These are phyloP conservation scores for Centruroides sculpturatus DNA, from an alignment of 1,140 invertebrate species.

Conservation along the genomic window DNA sequence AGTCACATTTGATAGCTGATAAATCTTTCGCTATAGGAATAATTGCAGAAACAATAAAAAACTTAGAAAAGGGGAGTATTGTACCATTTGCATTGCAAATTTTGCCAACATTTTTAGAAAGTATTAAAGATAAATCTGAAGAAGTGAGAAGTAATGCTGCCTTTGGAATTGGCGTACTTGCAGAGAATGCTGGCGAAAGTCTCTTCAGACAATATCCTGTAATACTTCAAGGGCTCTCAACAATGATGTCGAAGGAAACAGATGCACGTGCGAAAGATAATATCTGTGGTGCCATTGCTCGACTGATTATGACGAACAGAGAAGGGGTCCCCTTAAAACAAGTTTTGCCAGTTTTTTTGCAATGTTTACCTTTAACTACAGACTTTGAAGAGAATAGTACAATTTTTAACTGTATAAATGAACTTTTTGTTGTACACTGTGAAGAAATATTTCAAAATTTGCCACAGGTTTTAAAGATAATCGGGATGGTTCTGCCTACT, in stretches of 20 bases:
- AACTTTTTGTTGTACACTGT: conserved; percentile 43
- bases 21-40: conserved; percentile 55
- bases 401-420: conserved; percentile 47
- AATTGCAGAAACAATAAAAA: conserved; percentile 52
- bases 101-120: conserved; percentile 44
- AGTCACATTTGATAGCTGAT: conserved; percentile 38
- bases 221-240: conserved; percentile 48
- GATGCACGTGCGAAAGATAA: conserved; percentile 52
- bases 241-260: conserved; percentile 43
- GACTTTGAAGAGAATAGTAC: conserved; percentile 58
- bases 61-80: conserved; percentile 36
- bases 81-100: conserved; percentile 42
- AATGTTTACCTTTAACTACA: conserved; percentile 52
- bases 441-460: conserved; percentile 22
- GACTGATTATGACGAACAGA: conserved; percentile 50
- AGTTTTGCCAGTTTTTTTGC: conserved; percentile 53
- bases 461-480: conserved; percentile 1
- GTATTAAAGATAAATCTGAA: conserved; percentile 43
- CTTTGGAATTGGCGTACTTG: conserved; percentile 58
- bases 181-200: conserved; percentile 39
- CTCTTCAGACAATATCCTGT: conserved; percentile 40
- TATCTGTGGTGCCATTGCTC: conserved; percentile 56
- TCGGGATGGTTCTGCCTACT: background rate
- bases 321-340: conserved; percentile 45
- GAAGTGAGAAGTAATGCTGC: conserved; percentile 62